phyloP scores from a whole-genome alignment of 2,113 vertebrate species.

The Emydura subglobosa region DNA sequence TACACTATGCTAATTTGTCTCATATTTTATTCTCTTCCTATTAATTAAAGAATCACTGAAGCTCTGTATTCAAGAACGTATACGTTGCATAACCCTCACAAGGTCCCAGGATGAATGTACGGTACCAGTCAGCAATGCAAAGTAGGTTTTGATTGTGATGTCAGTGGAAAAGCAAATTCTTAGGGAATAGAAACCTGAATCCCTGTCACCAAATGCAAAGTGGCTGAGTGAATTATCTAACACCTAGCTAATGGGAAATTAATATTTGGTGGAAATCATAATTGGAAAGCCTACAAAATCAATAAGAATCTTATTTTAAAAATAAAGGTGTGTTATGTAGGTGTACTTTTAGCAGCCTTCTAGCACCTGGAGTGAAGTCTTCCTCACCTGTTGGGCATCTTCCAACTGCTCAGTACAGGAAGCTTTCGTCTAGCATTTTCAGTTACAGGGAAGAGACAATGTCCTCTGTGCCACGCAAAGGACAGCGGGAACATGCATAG shows the following conservation, averaged over 20 bases:
- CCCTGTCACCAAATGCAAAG: not conserved
- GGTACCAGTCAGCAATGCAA: not conserved
- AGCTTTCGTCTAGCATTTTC: not conserved
- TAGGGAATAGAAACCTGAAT: not conserved
- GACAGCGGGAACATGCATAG: not conserved
- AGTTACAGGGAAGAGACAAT: not conserved
- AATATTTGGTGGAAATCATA: not conserved
- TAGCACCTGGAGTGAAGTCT: not conserved
- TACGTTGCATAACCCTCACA: not conserved
- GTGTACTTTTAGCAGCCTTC: not conserved
- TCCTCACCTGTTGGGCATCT: not conserved
- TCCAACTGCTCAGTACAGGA: not conserved
- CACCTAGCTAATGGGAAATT: not conserved
- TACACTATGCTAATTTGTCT: not conserved
- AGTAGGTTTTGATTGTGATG: not conserved
- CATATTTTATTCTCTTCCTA: not conserved
- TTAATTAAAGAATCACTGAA: slow-evolving; percentile 5
- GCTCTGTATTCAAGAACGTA: not conserved
- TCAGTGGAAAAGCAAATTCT: not conserved
- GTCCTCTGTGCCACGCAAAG: rapidly evolving
- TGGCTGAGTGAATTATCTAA: not conserved
- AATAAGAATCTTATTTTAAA: not conserved
- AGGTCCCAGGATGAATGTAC: not conserved
- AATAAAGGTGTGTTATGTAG: rapidly evolving
- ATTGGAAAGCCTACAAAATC: not conserved